Evolutionary conservation across 2,113 vertebrate genomes (phyloP).

Genomic region (Arvicanthis niloticus): DNA sequence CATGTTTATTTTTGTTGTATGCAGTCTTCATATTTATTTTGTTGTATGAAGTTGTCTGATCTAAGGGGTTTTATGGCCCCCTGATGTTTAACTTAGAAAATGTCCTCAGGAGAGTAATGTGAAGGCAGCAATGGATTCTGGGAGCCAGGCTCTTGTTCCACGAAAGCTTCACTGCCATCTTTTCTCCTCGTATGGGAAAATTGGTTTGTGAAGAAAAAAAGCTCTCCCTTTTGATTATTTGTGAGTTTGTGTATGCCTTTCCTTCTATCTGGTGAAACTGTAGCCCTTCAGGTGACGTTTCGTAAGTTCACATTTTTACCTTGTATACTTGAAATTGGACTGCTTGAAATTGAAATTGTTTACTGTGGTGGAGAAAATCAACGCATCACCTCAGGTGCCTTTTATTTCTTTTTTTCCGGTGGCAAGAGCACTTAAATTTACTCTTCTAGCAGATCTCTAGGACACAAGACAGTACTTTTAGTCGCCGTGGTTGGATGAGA

Average conservation of each 20-base stretch:
- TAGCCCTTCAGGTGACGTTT: not conserved
- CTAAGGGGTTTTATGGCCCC: conserved; percentile 53
- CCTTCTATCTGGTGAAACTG: not conserved
- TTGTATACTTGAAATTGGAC: not conserved
- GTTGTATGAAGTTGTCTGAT: conserved; percentile 55
- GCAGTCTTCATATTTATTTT: conserved; percentile 59
- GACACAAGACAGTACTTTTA: not conserved
- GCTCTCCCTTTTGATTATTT: conserved; percentile 28
- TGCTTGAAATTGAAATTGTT: too few relatives aligned
- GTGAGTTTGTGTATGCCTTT: not conserved
- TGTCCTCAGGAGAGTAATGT: conserved; percentile 42
- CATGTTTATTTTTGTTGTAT: conserved; percentile 74
- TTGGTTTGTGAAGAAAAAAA: not conserved
- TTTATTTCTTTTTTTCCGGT: not conserved
- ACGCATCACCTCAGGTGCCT: not conserved
- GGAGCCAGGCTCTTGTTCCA: not conserved
- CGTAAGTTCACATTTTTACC: not conserved
- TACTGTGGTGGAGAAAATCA: not conserved
- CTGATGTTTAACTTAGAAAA: conserved; percentile 40
- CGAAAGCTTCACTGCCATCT: not conserved
- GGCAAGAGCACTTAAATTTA: not conserved
- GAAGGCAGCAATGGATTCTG: not conserved
- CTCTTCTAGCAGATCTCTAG: not conserved
- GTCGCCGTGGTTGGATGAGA: not conserved
- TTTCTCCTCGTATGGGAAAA: conserved; percentile 25